Evolutionary conservation across 2,797 vertebrate genomes (phyloP).

Genomic region (Sebastolobus alascanus): DNA sequence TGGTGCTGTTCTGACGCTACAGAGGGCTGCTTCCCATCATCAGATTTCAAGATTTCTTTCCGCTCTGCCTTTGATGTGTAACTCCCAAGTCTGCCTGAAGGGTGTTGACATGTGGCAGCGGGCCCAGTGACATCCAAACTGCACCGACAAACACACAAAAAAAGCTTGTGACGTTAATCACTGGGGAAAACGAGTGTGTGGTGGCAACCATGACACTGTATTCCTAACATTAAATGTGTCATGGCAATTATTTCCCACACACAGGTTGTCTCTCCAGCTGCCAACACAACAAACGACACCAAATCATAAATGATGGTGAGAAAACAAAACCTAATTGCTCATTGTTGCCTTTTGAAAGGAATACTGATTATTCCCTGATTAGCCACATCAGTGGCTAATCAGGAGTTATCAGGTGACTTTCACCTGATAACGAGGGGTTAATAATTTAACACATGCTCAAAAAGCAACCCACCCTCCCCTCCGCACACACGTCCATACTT

Average conservation of each 20-base stretch:
- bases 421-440: slow-evolving; percentile 69
- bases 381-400: slow-evolving; percentile 38
- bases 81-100: slow-evolving; percentile 58
- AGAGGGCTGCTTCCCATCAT: slow-evolving; percentile 53
- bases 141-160: background rate
- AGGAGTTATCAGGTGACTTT: slow-evolving; percentile 44
- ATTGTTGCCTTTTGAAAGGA: slow-evolving; percentile 41
- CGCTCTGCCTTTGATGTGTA: slow-evolving; percentile 68
- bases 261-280: slow-evolving; percentile 24
- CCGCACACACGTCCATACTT: slow-evolving; percentile 51
- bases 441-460: slow-evolving; percentile 63
- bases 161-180: slow-evolving; percentile 26
- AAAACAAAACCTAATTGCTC: slow-evolving; percentile 31
- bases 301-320: slow-evolving; percentile 18
- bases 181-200: slow-evolving; percentile 1
- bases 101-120: slow-evolving; percentile 59
- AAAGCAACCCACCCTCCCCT: slow-evolving; percentile 16
- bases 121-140: slow-evolving; percentile 54
- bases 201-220: slow-evolving; percentile 41
- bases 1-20: slow-evolving; percentile 35
- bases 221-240: slow-evolving; percentile 26
- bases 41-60: slow-evolving; percentile 63
- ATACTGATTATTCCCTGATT: slow-evolving; percentile 63
- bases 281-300: slow-evolving; percentile 15
- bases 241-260: slow-evolving; percentile 18